phyloP scores from a whole-genome alignment of 2,888 invertebrate species.

The Mythimna pallens region DNA sequence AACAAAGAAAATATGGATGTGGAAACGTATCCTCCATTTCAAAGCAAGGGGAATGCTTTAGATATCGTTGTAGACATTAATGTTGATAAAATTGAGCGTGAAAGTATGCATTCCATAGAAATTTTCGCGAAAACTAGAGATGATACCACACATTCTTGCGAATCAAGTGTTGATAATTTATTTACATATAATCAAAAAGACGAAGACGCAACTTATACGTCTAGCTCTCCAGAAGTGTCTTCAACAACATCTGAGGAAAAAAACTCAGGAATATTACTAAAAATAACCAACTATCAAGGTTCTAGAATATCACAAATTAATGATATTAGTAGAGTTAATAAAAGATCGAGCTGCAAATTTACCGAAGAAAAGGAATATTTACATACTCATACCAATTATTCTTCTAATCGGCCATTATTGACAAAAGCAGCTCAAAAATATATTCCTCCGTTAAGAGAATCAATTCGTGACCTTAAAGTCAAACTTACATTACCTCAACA shows the following conservation, averaged over 20 bases:
- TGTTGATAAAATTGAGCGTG: conserved; percentile 57
- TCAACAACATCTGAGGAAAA: conserved; percentile 88
- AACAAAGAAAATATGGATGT: conserved; percentile 71
- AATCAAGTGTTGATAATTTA: conserved; percentile 76
- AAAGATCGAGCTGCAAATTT: conserved; percentile 79
- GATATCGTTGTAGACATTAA: conserved; percentile 58
- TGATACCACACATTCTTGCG: conserved; percentile 73
- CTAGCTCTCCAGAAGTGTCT: conserved; percentile 87
- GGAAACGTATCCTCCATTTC: conserved; percentile 53
- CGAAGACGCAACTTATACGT: conserved; percentile 68
- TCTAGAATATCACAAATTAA: conserved; percentile 82
- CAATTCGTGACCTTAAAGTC: conserved; percentile 83
- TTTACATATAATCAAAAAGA: conserved; percentile 70
- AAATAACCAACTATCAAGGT: conserved; percentile 85
- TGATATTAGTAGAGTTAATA: conserved; percentile 68
- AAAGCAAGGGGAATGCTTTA: conserved; percentile 57
- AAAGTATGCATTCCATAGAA: conserved; percentile 40
- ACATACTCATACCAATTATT: conserved; percentile 70
- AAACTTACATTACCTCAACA: conserved; percentile 85
- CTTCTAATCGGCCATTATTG: conserved; percentile 79
- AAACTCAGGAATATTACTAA: conserved; percentile 81
- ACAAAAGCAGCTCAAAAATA: conserved; percentile 90
- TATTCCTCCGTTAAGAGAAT: conserved; percentile 86
- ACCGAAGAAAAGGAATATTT: conserved; percentile 81
- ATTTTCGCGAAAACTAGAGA: conserved; percentile 64